Evolutionary conservation across 2,113 vertebrate species (phyloP), one percentile per base, ranked within the genome.

Genomic region (Dipodomys stephensi): DNA sequence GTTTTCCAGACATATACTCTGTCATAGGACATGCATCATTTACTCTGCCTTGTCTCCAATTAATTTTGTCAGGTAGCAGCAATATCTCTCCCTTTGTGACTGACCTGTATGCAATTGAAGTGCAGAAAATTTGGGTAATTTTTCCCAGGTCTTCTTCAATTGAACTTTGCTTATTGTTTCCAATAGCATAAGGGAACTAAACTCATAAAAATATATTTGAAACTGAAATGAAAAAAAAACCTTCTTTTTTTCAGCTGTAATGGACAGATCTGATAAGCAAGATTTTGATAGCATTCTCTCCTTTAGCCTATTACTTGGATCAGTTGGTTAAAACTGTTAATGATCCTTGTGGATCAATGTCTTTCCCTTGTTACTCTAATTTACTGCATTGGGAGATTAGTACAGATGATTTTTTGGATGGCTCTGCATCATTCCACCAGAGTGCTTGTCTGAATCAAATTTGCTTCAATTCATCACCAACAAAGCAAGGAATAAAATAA

Each of bases 11-110:
- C 98, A 98, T 35, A n/a, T 95, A 97, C 76, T 93, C 95, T 98
- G 98, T 98, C 98, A 98, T 95, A 96, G 77, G 95, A 98, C 98
- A 98, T 98, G 98, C 96, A 99, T 99, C 98, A 99, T 98, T 97
- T 93, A 84, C 95, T 97, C 96, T 95, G 93, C 95, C 80, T 96
- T 96, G 96, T 98, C 97, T 96, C 79, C 53, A 88, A 98, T 98
- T 97, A 98, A 97, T 98, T 98, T 97, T 98, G 95, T 97, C 98
- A 80, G 91, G 97, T 98, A 96, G 95, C 79, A 97, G 97, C 97
- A 98, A 98, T 98, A 98, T 97, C 95, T 96, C 96, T 98, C 83
- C 89, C 96, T 97, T 96, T 97, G 92, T 97, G 96, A 97, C 79
- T 97, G 97, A 98, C 97, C 97, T 98, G 94, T 95, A 97, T 94